Evolutionary conservation across 2,797 vertebrate species (phyloP).

Genomic region (Iguana delicatissima): DNA sequence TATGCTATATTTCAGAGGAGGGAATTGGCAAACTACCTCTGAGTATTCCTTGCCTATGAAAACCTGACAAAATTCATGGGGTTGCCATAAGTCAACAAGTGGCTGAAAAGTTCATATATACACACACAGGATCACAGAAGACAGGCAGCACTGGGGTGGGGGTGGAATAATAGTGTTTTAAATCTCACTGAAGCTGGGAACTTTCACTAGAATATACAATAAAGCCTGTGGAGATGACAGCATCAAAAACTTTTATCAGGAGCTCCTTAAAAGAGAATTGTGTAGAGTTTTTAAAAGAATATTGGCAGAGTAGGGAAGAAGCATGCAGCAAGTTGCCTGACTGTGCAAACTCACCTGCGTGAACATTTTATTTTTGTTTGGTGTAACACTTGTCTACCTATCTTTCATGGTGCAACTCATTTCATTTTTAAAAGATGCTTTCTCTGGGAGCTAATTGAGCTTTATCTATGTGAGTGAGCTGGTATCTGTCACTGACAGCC

Average conservation of each 20-base stretch:
- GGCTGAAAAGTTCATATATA: no score
- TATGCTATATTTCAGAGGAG: no score
- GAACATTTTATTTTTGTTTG: slow-evolving; percentile 65
- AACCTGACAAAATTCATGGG: no score
- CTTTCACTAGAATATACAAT: neutral
- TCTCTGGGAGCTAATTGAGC: slow-evolving; percentile 71
- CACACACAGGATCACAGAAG: no score
- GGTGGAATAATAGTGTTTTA: no score
- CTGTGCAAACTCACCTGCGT: slow-evolving; percentile 5
- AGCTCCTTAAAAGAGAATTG: neutral
- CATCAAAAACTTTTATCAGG: neutral
- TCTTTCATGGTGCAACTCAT: slow-evolving; percentile 61
- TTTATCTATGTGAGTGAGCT: slow-evolving; percentile 72
- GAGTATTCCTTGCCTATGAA: no score
- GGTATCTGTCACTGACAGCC: slow-evolving; percentile 73
- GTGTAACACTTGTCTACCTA: slow-evolving; percentile 48
- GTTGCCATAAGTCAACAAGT: no score
- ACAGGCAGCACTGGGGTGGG: no score
- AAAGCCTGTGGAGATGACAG: neutral
- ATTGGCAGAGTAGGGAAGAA: no score
- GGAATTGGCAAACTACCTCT: no score
- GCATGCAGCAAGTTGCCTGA: neutral
- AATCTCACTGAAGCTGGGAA: neutral
- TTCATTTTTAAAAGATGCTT: slow-evolving; percentile 74
- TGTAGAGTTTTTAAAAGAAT: neutral